Conservation (phyloP, 2,888 invertebrate species). For the Enchytraeus crypticus region DNA sequence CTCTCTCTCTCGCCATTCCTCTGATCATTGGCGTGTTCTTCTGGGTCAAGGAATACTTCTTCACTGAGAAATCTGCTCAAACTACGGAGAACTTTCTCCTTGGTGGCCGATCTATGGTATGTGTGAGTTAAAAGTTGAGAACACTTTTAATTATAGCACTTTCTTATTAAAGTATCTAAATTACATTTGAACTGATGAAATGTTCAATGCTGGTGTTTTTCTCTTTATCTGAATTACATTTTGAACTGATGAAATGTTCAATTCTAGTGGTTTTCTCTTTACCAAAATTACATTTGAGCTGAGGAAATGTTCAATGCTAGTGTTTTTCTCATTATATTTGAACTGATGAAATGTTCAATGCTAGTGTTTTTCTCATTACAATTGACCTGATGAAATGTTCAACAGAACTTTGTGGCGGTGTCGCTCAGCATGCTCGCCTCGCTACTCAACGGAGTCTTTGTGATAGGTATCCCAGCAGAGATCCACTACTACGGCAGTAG, state of each 20-base stretch:
- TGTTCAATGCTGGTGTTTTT: too few relatives aligned
- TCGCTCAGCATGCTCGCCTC: constrained; percentile 15
- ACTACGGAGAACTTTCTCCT: constrained; percentile 2
- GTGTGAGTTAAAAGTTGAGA: too few relatives aligned
- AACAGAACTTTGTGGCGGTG: constrained; percentile 12
- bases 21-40: constrained; percentile 14
- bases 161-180: too few relatives aligned
- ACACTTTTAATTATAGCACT: too few relatives aligned
- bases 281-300: neutral
- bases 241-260: too few relatives aligned
- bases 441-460: constrained; percentile 15
- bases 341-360: neutral
- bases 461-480: constrained; percentile 17
- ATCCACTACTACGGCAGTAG: constrained; percentile 9
- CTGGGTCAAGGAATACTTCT: neutral
- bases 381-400: neutral
- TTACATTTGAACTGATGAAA: too few relatives aligned
- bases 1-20: constrained; percentile 12
- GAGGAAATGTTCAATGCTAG: neutral
- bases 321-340: too few relatives aligned
- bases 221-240: too few relatives aligned
- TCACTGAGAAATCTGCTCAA: neutral
- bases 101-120: neutral
- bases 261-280: too few relatives aligned
- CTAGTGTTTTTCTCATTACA: neutral